Base-by-base conservation (phyloP, 1,140 invertebrate genomes). In the Druon quercuslanigerum region DNA sequence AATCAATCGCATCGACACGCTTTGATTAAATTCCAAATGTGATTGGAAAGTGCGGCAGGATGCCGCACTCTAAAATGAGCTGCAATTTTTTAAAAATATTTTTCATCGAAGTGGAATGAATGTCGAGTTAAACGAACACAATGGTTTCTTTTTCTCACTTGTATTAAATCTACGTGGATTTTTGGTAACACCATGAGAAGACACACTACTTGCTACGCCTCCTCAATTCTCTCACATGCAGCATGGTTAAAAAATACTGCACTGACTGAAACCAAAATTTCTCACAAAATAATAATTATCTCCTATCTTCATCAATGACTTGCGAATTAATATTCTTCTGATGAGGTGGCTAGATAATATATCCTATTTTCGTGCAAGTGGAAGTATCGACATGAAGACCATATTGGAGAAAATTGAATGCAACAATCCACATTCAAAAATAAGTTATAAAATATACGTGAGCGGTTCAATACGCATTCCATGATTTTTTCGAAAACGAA, bases 81-180 rank as follows among this genome's bases (percentile, higher is more conserved):
- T 56, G 60, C 19, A 70, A 60, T 70, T 50, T 72, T 72, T 51
- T 51, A 74, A 71, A n/a, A 56, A 57, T 46, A 72, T 56, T 82
- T 83, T 84, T 86, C 78, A 84, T 87, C 77, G 78, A 84, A 88
- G 82, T 88, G 87, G 87, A 88, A 88, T 88, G 87, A 88, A 87
- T 84, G 66, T 86, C 77, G 77, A 82, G 56, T 33, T 57, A 20
- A 20, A 57, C 25, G 4, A 75, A 78, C 73, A 80, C 73, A 75
- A 84, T 82, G 74, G 8, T 40, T 77, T 57, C 19, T 70, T 71
- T 77, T 70, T 54, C 46, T 51, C 73, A 8, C 54, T 77, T 57
- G 56, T 57, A 57, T 66, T 66, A 66, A 33, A 66, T 40, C 60
- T 66, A 66, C 60, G 60, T 66, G 25, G 33, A 40, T 66, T 66